Base-by-base conservation (phyloP, 92 coral and sea anemone species). In the Muricea muricata region DNA sequence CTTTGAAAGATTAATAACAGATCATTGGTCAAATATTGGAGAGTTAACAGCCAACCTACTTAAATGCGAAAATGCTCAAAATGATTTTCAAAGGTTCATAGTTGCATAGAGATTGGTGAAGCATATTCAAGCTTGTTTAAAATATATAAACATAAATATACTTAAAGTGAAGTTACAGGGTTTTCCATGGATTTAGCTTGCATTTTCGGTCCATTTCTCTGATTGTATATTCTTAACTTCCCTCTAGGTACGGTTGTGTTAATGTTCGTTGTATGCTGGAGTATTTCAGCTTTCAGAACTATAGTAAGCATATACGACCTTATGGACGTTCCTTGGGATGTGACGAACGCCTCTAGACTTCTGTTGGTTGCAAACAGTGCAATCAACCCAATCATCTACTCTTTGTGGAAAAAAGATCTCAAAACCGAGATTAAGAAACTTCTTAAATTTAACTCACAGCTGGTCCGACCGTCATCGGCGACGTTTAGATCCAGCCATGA, bases 231-330 rank as follows among this genome's bases (percentile, higher is more conserved):
- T n/a, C n/a, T n/a, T n/a, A n/a, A n/a, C n/a, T n/a, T n/a, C n/a
- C n/a, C n/a, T 52, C 15, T 52, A 63, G 70, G 70, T 39, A 78
- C 83, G 9, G 83, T 78, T 26, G 69, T 78, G 20, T 41, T 93
- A 12, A 75, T 93, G 89, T 93, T 93, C 55, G 83, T 93, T 15
- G 57, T 82, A n/a, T 93, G 97, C 52, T 93, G 97, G 97, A 81
- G 85, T 60, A 58, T 93, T 90, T 93, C 97, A 5, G 97, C 97
- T 0, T 93, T 81, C 68, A 90, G 93, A 13, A 93, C 93, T 21
- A 82, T 93, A 30, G 86, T 77, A 15, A 61, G 67, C 6, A 78
- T 79, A 31, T 89, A 71, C 47, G 54, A 91, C 0, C 88, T 90
- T 50, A 80, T 79, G 35, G 15, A 74, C 21, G 21, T 90, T 33